phyloP scores from a whole-genome alignment of 2,113 vertebrate genomes.

The Nycticorax nycticorax region DNA sequence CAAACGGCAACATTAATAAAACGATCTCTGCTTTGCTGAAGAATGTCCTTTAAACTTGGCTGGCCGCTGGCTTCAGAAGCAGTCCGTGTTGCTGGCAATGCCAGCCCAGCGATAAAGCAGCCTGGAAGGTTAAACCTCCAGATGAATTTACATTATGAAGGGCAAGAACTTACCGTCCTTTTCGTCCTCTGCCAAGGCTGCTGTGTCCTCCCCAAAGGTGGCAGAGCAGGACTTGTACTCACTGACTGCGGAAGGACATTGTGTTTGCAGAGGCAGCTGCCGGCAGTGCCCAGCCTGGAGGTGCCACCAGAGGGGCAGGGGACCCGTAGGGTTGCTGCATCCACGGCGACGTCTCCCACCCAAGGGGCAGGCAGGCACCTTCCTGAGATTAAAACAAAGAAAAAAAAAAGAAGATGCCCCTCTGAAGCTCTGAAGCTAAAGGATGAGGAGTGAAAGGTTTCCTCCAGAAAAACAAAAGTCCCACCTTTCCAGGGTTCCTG shows the following conservation, averaged over 20 bases:
- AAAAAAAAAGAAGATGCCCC: too few species aligned
- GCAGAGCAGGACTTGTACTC: not conserved
- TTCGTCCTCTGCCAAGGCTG: not conserved
- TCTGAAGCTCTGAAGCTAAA: not conserved
- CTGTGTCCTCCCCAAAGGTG: not conserved
- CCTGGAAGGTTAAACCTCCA: not conserved
- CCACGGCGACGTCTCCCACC: accelerated
- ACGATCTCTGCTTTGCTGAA: not conserved
- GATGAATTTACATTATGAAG: accelerated
- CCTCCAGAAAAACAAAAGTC: not conserved
- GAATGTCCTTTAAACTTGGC: not conserved
- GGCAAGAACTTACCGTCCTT: not conserved
- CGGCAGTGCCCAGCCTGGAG: accelerated
- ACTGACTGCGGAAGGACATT: accelerated
- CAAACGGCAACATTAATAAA: not conserved
- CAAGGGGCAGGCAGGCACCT: not conserved
- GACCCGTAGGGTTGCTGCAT: too few species aligned
- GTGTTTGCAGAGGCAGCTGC: too few species aligned
- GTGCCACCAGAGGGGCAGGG: accelerated
- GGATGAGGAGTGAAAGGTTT: not conserved
- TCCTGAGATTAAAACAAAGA: not conserved
- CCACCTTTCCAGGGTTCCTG: not conserved
- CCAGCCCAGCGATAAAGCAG: not conserved
- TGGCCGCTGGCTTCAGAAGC: not conserved
- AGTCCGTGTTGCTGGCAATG: not conserved